Base-by-base conservation (phyloP, 1,140 invertebrate genomes). In the Drosophila micromelanica region DNA sequence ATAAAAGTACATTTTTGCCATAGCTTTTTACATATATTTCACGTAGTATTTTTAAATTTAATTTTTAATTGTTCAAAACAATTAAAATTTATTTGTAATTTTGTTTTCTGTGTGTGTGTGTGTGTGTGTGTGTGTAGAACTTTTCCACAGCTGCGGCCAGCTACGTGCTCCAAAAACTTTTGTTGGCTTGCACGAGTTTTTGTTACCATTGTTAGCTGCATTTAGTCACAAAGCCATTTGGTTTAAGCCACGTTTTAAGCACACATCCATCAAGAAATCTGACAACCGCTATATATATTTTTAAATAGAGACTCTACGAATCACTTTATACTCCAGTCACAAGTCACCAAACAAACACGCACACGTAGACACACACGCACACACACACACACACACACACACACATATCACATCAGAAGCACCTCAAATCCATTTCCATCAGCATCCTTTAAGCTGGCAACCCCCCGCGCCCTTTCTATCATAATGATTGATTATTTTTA, bases 81-180 rank as follows among this genome's bases (percentile, higher is more conserved):
- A 82, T 82, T 82, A 82, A 82, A 82, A 82, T 78, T 82, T 82
- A 82, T 82, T 82, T 78, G 79, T 52, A 75, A 81, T 81, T 78
- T 77, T 54, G 59, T 57, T 61, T 15, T 68, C 17, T 57, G n/a
- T 63, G 27, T 45, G 8, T 49, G 5, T 17, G 15, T 23, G 20
- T 46, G 48, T 54, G 11, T 40, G 12, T 64, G 40, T 64, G 40
- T 59, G 27, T 35, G 59, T n/a, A 2, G 65, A 72, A 73, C 81
- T 80, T 81, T 62, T 7, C 42, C 27, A 35, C 63, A 82, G 80
- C 80, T 85, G 81, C 60, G 76, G 54, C 73, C 57, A 76, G 63
- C 17, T 77, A 85, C 81, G 81, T 85, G 81, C 62, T 38, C 32
- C 37, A 43, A 20, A 64, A 82, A 80, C 72, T 80, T 81, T 73